Percentiles rank a stretch among this genome's conserved stretches.
Conservation (phyloP, 2,797 vertebrate genomes). For the Falco rusticolus region DNA sequence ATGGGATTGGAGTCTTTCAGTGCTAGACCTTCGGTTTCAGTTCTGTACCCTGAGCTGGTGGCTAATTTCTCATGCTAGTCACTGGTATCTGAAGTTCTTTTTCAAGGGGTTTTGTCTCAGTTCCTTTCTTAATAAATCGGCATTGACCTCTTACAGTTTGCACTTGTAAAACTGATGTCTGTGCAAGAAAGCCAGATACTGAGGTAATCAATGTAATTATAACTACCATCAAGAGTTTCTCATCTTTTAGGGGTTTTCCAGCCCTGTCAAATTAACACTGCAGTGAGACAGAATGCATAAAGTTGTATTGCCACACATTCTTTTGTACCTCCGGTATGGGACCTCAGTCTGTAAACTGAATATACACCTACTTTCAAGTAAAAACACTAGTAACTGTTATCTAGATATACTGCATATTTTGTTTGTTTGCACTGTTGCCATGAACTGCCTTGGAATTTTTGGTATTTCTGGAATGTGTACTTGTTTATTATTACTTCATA, state of each 20-base stretch:
- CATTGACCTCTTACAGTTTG: not conserved
- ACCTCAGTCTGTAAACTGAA: not conserved
- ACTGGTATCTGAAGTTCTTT: not conserved
- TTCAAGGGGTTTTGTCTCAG: not conserved
- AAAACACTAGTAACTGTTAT: not conserved
- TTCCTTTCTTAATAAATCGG: not conserved
- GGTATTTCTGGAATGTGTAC: conserved; percentile 56
- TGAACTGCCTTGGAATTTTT: conserved; percentile 40
- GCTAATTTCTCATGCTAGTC: not conserved
- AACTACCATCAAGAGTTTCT: not conserved
- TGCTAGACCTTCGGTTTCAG: not conserved
- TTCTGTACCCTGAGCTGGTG: not conserved
- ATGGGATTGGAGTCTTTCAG: not conserved
- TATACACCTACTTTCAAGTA: not conserved
- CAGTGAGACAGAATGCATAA: not conserved
- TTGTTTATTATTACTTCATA: conserved; percentile 50
- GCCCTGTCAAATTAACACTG: not conserved
- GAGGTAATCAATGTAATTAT: not conserved
- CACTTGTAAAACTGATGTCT: not conserved
- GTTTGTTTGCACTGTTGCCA: not conserved
- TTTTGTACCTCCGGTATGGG: not conserved
- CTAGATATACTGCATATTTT: not conserved
- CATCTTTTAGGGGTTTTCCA: not conserved
- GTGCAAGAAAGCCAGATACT: not conserved
- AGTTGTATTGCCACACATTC: not conserved